These are phyloP conservation scores for Callimorpha dominula DNA, from an alignment of 2,888 invertebrate species.

Conservation along the genomic window DNA sequence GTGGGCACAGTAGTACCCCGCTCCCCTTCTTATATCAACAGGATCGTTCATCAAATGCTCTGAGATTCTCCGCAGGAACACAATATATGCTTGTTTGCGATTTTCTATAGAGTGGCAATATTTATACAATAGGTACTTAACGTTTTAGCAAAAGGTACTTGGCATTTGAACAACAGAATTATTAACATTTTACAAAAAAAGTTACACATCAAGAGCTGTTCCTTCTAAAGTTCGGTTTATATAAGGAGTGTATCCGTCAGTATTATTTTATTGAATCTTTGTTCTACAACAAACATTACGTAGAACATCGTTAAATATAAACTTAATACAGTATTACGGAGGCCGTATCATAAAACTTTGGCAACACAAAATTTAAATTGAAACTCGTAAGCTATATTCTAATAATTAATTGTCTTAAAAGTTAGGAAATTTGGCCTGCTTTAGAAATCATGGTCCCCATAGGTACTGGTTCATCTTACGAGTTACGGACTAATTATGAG, in stretches of 20 bases:
- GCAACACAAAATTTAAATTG: slow-evolving; percentile 39
- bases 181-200: neutral
- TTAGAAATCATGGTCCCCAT: slow-evolving; percentile 54
- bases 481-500: slow-evolving; percentile 69
- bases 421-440: slow-evolving; percentile 38
- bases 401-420: slow-evolving; percentile 48
- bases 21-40: neutral
- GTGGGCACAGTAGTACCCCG: neutral
- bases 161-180: neutral
- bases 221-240: neutral
- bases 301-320: slow-evolving; percentile 16
- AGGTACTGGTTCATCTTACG: slow-evolving; percentile 60
- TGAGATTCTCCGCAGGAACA: neutral
- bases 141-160: neutral
- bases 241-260: neutral
- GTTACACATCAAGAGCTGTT: neutral
- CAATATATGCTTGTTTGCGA: neutral
- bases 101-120: neutral
- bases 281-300: slow-evolving; percentile 18
- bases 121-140: neutral
- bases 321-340: slow-evolving; percentile 23
- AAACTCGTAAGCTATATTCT: slow-evolving; percentile 40
- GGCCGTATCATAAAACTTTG: slow-evolving; percentile 34
- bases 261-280: slow-evolving; percentile 1
- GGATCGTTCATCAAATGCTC: neutral